Base-by-base conservation (phyloP, 2,113 vertebrate species). In the Rostratula benghalensis region DNA sequence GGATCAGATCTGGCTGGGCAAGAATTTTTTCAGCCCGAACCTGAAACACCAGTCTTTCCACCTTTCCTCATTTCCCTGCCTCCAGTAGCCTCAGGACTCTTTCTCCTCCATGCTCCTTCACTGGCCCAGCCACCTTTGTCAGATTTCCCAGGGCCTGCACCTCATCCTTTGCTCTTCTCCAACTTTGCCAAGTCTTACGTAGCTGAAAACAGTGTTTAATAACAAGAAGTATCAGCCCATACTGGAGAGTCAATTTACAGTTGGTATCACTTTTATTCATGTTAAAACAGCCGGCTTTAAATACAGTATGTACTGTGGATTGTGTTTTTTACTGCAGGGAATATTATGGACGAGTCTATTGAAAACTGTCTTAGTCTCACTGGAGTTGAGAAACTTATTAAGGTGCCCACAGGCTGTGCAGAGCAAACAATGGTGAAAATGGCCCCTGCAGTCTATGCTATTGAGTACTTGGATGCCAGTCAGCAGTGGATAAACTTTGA, bases 351-450 rank as follows among this genome's bases (percentile, higher is more conserved):
- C 2, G 86, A 97, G 24, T 41, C 95, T 46, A 96, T 93, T 15
- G 89, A 48, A 43, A 98, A 97, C 27, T 97, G 98, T 30, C 98
- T 99, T 39, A 97, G 96, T 39, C 96, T 97, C 35, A 60, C 85
- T 0, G 98, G 91, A 25, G 97, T 98, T 78, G 70, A 89, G 35
- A 17, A n/a, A 6, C 94, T 99, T 80, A 98, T 98, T 13, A 21
- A 6, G 14, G 81, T 98, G 37, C 98, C 98, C 16, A 14, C 0
- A 5, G 98, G 98, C 33, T 99, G 98, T 80, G 97, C 97, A 60
- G 98, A 99, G 79, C 98, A 99, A 92, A 99, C 98, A 0, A 98
- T 97, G 97, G 74, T 87, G 33, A 22, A 4, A 23, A 96, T 99
- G 94, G 96, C 97, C 43, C 98, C 98, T 6, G 97, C 98, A 28